These are phyloP conservation scores for Pempheris klunzingeri DNA, from an alignment of 2,797 vertebrate genomes.

Conservation along the genomic window DNA sequence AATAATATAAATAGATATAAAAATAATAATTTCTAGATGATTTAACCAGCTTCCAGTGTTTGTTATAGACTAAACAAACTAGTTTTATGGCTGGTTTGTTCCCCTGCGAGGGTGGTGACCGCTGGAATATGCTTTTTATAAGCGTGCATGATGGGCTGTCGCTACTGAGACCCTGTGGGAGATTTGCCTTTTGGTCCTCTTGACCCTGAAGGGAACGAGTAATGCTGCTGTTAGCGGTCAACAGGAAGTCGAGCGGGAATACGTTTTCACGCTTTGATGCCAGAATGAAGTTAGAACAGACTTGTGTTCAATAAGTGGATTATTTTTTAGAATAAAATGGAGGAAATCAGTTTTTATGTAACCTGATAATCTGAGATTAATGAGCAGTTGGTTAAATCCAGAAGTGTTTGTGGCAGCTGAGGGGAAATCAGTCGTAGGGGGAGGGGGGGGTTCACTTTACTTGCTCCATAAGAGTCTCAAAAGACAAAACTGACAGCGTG, in stretches of 20 bases:
- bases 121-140: not conserved
- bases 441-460: no score
- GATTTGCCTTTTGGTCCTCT: not conserved
- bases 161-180: not conserved
- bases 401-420: no score
- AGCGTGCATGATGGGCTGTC: not conserved
- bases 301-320: not conserved
- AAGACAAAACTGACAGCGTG: no score
- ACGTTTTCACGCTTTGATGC: not conserved
- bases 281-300: not conserved
- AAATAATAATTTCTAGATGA: not conserved
- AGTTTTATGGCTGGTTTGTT: slow-evolving; percentile 4
- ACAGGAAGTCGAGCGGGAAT: no score
- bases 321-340: not conserved
- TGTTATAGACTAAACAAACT: slow-evolving; percentile 5
- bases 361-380: not conserved
- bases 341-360: not conserved
- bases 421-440: no score
- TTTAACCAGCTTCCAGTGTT: not conserved
- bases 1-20: no score
- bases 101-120: not conserved
- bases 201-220: no score
- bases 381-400: no score
- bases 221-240: not conserved
- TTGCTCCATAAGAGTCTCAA: no score